These are phyloP conservation scores for Fundulus diaphanus DNA, from an alignment of 2,797 vertebrate species.

Conservation along the genomic window DNA sequence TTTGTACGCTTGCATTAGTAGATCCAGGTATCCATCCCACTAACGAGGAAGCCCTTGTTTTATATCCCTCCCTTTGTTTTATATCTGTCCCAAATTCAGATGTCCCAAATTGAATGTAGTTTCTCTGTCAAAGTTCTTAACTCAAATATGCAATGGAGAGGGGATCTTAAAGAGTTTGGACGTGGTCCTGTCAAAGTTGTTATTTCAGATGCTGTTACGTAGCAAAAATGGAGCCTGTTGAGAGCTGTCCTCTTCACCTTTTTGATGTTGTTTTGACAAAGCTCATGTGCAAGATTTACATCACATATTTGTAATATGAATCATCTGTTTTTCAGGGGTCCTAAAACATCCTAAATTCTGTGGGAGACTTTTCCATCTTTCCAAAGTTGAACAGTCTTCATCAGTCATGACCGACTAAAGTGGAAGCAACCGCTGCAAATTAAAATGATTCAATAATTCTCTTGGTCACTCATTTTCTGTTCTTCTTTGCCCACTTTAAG, in stretches of 20 bases:
- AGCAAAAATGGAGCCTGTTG: not conserved
- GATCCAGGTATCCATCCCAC: not conserved
- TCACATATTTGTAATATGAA: conserved; percentile 1
- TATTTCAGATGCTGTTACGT: not conserved
- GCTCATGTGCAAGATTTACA: not conserved
- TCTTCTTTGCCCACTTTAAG: not conserved
- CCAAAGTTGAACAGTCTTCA: not conserved
- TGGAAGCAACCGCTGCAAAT: not conserved
- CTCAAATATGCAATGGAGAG: not conserved
- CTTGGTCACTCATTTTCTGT: not conserved
- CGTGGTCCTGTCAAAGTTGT: not conserved
- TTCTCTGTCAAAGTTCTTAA: not conserved
- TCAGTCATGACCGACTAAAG: not conserved
- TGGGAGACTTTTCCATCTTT: not conserved
- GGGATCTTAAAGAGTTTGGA: not conserved
- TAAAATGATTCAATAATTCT: not conserved
- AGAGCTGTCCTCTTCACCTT: not conserved
- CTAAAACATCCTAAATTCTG: not conserved
- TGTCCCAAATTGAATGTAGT: not conserved
- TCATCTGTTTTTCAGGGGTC: not conserved
- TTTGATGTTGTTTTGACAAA: not conserved
- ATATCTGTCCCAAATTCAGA: not conserved
- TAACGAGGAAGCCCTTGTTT: not conserved
- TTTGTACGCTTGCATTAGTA: not conserved
- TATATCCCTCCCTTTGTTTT: not conserved